These are phyloP conservation scores for Poecile atricapillus DNA, from an alignment of 2,113 vertebrate species.

Conservation along the genomic window DNA sequence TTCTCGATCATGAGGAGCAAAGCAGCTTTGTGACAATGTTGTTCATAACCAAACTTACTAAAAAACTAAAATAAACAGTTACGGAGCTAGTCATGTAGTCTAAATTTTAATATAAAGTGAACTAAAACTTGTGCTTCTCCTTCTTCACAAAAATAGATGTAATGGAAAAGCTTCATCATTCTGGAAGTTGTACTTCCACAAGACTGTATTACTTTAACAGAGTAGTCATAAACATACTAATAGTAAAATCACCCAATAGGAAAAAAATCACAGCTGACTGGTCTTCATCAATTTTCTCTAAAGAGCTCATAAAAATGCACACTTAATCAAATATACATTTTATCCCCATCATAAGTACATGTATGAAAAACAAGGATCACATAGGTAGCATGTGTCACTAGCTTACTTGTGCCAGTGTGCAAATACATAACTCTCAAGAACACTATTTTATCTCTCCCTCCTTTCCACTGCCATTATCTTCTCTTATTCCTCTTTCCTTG, in stretches of 20 bases:
- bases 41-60: not conserved
- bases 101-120: not conserved
- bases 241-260: not conserved
- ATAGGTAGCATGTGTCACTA: not conserved
- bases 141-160: not conserved
- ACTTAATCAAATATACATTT: not conserved
- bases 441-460: not conserved
- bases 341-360: not conserved
- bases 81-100: not conserved
- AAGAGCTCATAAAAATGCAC: not conserved
- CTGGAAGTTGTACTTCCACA: not conserved
- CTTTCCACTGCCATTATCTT: not conserved
- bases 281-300: not conserved
- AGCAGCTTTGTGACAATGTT: not conserved
- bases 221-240: no score
- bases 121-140: not conserved
- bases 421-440: not conserved
- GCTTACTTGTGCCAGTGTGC: not conserved
- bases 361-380: not conserved
- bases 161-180: not conserved
- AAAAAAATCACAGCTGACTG: not conserved
- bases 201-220: not conserved
- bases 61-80: not conserved
- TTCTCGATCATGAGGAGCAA: not conserved
- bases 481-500: not conserved